A percentile compares a stretch with the other conserved stretches of the same genome.
Evolutionary conservation across 2,888 invertebrate species (phyloP).

Genomic region (Mythimna pallens): DNA sequence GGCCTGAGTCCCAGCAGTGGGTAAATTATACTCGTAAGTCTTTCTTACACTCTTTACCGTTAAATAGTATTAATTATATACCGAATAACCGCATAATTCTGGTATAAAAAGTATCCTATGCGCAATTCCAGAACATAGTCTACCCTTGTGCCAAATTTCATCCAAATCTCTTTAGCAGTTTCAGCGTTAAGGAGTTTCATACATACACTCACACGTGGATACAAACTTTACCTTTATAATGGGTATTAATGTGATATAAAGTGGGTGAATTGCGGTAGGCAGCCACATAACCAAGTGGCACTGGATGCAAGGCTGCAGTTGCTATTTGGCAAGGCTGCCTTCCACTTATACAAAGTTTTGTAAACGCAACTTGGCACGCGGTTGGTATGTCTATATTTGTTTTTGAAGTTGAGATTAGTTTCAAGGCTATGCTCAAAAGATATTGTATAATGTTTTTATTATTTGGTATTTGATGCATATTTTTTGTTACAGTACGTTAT

Average conservation of each 20-base stretch:
- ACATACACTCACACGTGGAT: too few relatives aligned
- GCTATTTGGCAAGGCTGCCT: constrained; percentile 56
- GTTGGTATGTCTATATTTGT: constrained; percentile 8
- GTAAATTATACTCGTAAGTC: too few relatives aligned
- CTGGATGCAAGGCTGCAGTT: constrained; percentile 22
- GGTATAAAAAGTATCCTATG: too few relatives aligned
- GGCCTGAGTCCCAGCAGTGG: too few relatives aligned
- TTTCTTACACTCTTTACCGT: too few relatives aligned
- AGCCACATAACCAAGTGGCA: constrained; percentile 36
- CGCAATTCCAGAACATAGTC: too few relatives aligned
- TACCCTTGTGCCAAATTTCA: too few relatives aligned
- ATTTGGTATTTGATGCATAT: background rate
- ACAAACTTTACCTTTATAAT: background rate
- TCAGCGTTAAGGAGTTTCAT: too few relatives aligned
- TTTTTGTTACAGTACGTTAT: too few relatives aligned
- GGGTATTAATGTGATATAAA: constrained; percentile 11
- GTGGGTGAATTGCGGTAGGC: constrained; percentile 5
- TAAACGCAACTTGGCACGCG: constrained; percentile 39
- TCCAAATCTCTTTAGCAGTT: too few relatives aligned
- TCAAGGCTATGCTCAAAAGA: background rate
- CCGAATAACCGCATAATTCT: too few relatives aligned
- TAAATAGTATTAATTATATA: too few relatives aligned
- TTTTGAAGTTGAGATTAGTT: background rate
- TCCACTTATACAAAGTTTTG: constrained; percentile 49
- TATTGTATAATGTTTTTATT: background rate